Base-by-base conservation (phyloP, 1,140 invertebrate species). In the Bombus confusus region DNA sequence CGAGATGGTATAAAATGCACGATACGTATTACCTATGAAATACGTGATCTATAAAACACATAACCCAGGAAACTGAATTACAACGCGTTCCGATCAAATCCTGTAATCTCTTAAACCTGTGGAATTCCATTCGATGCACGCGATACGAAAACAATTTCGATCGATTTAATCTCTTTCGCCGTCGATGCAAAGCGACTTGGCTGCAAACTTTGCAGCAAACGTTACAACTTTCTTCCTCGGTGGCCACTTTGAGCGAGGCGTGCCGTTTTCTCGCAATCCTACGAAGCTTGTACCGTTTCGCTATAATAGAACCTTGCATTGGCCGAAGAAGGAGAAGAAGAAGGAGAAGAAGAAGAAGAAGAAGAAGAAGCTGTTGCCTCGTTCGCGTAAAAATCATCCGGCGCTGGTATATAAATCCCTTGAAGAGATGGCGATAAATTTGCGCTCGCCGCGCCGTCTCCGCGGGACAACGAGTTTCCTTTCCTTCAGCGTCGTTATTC, bases 341-440 rank as follows among this genome's bases (percentile, higher is more conserved):
- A 47, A 47, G 5, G 18, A 15, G 43, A 43, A 15, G 13, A 15
- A 43, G 41, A 13, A 43, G 12, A 43, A 13, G 41, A 43, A 43
- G 8, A 59, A 25, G 31, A 6, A 37, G 47, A 57, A 37, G 31
- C 31, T 57, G 73, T 57, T 75, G 73, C 47, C 73, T 37, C 12
- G 34, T 34, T 59, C 12, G 25, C 22, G 71, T 43, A 66, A 74
- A 82, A 64, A 74, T 74, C 28, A 82, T 82, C 57, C 59, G 12
- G 28, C 15, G 13, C 22, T 52, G 47, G 59, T 62, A 62, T 62
- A 64, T 74, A 82, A 82, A 74, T 82, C 80, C 41, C 39, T 3
- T 37, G 25, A 64, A 64, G 57, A 64, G 69, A 15, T 12, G 28
- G 80, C 57, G 69, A 82, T 73, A 82, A 82, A 82, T 82, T 79